Conservation (phyloP, 1,140 invertebrate species). For the Bombus impatiens region DNA sequence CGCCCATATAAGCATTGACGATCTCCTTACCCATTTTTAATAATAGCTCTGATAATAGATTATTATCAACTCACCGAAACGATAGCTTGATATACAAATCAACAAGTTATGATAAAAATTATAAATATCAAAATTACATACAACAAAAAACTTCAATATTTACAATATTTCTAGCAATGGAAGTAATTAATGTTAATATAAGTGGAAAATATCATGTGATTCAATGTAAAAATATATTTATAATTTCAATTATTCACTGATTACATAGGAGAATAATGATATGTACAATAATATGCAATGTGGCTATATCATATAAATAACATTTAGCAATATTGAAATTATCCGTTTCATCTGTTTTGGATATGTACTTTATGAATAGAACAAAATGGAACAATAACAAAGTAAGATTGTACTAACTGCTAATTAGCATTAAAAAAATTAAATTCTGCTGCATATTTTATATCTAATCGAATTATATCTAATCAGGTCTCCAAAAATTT, state of each 20-base stretch:
- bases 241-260: constrained; percentile 9
- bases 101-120: not conserved
- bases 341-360: not conserved
- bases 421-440: constrained; percentile 1
- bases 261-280: constrained; percentile 29
- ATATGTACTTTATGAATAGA: not conserved
- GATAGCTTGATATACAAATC: no score
- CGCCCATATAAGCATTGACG: no score
- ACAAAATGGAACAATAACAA: not conserved
- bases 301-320: not conserved
- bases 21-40: no score
- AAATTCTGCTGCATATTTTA: constrained; percentile 32
- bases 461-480: constrained; percentile 17
- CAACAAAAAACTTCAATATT: not conserved
- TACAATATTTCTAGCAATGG: not conserved
- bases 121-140: not conserved
- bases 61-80: no score
- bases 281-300: constrained; percentile 13
- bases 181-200: not conserved
- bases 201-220: not conserved
- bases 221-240: constrained; percentile 46
- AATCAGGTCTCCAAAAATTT: constrained; percentile 39
- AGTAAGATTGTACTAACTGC: not conserved
- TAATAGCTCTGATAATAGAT: no score
- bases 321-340: not conserved